These are phyloP conservation scores for Pseudanteris insignis DNA, from an alignment of 2,888 invertebrate genomes.

Conservation along the genomic window DNA sequence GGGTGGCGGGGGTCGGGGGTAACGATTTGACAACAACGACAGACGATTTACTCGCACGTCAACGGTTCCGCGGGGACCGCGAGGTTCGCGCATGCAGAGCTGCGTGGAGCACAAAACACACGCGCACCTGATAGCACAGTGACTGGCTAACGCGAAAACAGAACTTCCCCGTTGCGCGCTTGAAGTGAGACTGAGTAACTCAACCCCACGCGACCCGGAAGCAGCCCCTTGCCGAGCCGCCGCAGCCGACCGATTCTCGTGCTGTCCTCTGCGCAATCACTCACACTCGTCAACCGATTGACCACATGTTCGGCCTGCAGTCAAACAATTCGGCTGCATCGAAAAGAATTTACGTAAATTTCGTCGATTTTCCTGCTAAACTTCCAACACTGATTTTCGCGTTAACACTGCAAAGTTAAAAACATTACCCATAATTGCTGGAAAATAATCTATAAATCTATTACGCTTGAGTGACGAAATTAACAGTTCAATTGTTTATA, in stretches of 20 bases:
- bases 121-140: slow-evolving; percentile 42
- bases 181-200: slow-evolving; percentile 62
- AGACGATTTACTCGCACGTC: slow-evolving; percentile 31
- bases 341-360: background rate
- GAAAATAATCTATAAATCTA: no score
- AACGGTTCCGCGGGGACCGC: slow-evolving; percentile 14
- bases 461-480: no score
- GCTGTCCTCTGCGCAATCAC: slow-evolving; percentile 55
- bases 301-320: slow-evolving; percentile 51
- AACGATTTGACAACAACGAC: slow-evolving; percentile 1
- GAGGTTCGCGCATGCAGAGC: slow-evolving; percentile 22
- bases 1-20: background rate
- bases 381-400: background rate
- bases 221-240: slow-evolving; percentile 49
- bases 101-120: slow-evolving; percentile 41
- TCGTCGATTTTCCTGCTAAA: background rate
- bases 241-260: slow-evolving; percentile 52
- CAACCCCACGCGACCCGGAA: slow-evolving; percentile 53
- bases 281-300: slow-evolving; percentile 52
- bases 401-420: no score
- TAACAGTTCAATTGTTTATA: no score
- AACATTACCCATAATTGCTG: no score
- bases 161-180: slow-evolving; percentile 62
- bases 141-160: slow-evolving; percentile 42
- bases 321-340: slow-evolving; percentile 8